Base-by-base conservation (phyloP, 2,113 vertebrate genomes). In the Lepus americanus region DNA sequence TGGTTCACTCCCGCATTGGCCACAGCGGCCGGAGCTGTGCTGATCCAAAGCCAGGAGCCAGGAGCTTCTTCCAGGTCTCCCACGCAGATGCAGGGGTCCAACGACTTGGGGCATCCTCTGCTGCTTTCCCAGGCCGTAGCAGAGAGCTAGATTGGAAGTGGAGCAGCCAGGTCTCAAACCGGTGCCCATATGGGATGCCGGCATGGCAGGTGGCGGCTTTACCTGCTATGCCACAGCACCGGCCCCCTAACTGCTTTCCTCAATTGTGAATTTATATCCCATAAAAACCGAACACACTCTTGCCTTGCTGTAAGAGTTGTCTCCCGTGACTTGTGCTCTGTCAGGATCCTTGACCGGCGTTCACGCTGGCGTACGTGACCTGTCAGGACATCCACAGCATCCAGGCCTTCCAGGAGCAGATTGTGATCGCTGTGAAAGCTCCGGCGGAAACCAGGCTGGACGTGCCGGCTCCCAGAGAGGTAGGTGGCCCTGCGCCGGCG, bases 361-460 rank as follows among this genome's bases (percentile, higher is more conserved):
- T 76, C 85, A 99, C 99, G 33, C 97, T 98, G 87, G 99, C 99
- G 2, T 99, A 99, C 29, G 98, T 99, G 87, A 99, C 99, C 0
- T 98, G 98, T 31, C 98, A 99, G 27, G 99, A 99, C 96, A 97
- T 99, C 85, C 97, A 98, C 63, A 98, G 96, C 70, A 98, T 99
- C 33, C 51, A 94, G 1, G 98, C 97, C 31, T 99, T 99, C 97
- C 98, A 98, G 44, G 98, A 99, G 53, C 99, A 99, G 98, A 99
- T 99, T 12, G 97, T 99, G 78, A 98, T 99, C 1, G 98, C 98
- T 0, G 98, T 99, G 94, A 99, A 98, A 96, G 99, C 99, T 64
- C 99, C 99, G 0, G 99, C 99, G 90, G 99, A 99, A 97, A 99
- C 99, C 74, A 99, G 98, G 55, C 87, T 99, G 97, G 99, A 99